Conservation (phyloP, 2,797 vertebrate genomes). For the Garrulus glandarius region DNA sequence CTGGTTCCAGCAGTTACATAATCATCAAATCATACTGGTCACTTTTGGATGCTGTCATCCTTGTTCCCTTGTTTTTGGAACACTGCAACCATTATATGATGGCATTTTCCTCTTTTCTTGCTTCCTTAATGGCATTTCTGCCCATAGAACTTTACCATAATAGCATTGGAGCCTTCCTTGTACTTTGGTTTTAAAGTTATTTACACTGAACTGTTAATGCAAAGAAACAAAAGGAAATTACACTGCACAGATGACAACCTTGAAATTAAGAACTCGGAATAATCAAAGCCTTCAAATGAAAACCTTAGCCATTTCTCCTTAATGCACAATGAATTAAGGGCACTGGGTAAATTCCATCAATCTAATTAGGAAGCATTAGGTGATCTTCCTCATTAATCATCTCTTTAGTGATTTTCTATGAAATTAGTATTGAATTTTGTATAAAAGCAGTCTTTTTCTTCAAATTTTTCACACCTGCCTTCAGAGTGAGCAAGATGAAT, state of each 20-base stretch:
- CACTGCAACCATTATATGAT: not conserved
- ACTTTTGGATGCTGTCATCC: not conserved
- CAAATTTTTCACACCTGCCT: not conserved
- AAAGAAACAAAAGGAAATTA: not conserved
- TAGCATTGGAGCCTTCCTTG: not conserved
- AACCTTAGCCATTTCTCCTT: not conserved
- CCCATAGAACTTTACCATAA: not conserved
- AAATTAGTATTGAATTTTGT: slow-evolving; percentile 15
- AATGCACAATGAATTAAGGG: slow-evolving; percentile 11
- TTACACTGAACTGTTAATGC: not conserved
- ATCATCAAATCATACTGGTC: not conserved
- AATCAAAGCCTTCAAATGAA: slow-evolving; percentile 29
- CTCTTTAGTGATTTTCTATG: slow-evolving; percentile 28
- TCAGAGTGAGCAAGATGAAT: not conserved
- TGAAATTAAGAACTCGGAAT: slow-evolving; percentile 10
- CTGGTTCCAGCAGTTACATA: not conserved
- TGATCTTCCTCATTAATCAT: slow-evolving; percentile 34
- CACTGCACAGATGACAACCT: not conserved
- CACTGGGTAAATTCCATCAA: slow-evolving; percentile 8
- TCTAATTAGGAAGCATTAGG: slow-evolving; percentile 36
- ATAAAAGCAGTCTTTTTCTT: not conserved
- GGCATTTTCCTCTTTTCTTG: not conserved
- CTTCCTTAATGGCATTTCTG: not conserved
- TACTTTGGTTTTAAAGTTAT: not conserved
- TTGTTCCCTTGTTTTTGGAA: not conserved